phyloP scores from a whole-genome alignment of 2,888 invertebrate species.

The Camponotus fellah region DNA sequence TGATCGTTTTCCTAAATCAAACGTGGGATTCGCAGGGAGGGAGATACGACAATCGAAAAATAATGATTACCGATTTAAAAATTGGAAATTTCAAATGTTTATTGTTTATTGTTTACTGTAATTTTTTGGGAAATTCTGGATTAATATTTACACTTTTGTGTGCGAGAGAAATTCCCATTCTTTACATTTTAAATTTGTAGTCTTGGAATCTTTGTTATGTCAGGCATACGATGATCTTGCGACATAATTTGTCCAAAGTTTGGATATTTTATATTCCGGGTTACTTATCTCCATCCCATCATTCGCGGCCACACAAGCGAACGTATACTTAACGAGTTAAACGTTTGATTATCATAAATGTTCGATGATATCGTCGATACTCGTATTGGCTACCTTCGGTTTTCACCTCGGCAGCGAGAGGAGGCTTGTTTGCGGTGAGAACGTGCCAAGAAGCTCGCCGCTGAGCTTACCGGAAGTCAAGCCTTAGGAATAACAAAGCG shows the following conservation, averaged over 20 bases:
- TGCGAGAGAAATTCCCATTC: background rate
- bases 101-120: background rate
- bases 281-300: background rate
- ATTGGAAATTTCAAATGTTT: background rate
- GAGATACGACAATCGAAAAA: background rate
- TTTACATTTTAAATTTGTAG: background rate
- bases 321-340: slow-evolving; percentile 11
- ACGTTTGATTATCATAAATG: slow-evolving; percentile 31
- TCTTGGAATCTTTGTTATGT: background rate
- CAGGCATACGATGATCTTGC: background rate
- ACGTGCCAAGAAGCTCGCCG: slow-evolving; percentile 78
- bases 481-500: slow-evolving; percentile 78
- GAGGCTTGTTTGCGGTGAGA: slow-evolving; percentile 77
- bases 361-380: slow-evolving; percentile 63
- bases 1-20: slow-evolving; percentile 4
- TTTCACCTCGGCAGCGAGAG: slow-evolving; percentile 58
- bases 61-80: background rate
- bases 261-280: background rate
- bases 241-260: background rate
- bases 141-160: background rate
- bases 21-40: background rate
- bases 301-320: background rate
- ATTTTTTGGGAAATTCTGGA: background rate
- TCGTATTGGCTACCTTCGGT: slow-evolving; percentile 57
- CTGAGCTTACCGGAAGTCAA: slow-evolving; percentile 79